These are phyloP conservation scores for Nesospiza acunhae DNA, from an alignment of 2,113 vertebrate species.

Conservation along the genomic window DNA sequence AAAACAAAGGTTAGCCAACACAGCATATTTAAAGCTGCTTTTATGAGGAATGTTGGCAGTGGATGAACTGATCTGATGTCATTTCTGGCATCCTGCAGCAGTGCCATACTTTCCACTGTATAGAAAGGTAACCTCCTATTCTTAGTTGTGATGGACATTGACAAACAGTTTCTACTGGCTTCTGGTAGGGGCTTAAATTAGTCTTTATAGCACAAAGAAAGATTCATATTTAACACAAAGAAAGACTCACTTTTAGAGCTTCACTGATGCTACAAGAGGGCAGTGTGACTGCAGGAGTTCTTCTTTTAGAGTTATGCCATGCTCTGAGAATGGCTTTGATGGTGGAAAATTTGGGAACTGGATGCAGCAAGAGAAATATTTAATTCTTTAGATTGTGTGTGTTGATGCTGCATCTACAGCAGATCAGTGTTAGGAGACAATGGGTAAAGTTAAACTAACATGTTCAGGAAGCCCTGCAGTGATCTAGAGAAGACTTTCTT, in stretches of 20 bases:
- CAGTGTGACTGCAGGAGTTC: not conserved
- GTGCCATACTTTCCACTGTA: conserved; percentile 31
- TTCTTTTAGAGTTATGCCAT: not conserved
- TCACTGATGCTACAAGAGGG: not conserved
- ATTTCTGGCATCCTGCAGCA: conserved; percentile 36
- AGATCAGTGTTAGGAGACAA: not conserved
- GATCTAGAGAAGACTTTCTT: not conserved
- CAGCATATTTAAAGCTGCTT: conserved; percentile 53
- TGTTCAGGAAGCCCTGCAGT: not conserved
- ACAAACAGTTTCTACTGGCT: not conserved
- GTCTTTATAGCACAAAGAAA: not conserved
- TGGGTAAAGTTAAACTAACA: not conserved
- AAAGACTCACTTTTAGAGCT: not conserved
- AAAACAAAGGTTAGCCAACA: conserved; percentile 48
- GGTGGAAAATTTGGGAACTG: not conserved
- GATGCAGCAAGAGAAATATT: not conserved
- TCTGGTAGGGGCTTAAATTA: not conserved
- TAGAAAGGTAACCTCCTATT: conserved; percentile 54
- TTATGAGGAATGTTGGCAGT: conserved; percentile 52
- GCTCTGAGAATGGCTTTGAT: not conserved
- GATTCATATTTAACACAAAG: too few relatives aligned
- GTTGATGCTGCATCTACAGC: not conserved
- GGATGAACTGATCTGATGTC: conserved; percentile 37
- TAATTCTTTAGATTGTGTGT: not conserved
- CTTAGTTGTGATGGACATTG: conserved; percentile 42